Evolutionary conservation across 2,888 invertebrate species (phyloP), one percentile per base, ranked within the genome.

Genomic region (Spilosoma lubricipeda): DNA sequence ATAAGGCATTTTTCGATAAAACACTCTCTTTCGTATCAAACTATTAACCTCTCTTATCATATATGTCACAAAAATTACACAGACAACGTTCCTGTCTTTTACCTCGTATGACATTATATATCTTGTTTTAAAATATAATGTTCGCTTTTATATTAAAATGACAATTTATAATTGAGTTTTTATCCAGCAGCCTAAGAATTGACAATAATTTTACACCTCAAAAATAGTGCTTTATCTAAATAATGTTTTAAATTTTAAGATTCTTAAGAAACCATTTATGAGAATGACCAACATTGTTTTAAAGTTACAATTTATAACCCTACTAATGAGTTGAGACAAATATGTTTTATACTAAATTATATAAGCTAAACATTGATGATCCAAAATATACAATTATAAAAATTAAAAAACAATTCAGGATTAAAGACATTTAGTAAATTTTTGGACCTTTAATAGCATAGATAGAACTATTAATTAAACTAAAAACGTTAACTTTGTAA

Each of bases 1-100:
- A 93, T 95, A 95, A 95, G 95, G 95, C 95, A 95, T 94, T 95
- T 93, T 95, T 94, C 93, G 92, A 94, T 94, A 94, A 93, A 94
- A 94, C 93, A 94, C 91, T 93, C 90, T 92, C 92, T 94, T 91
- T 92, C 91, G 93, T 95, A 95, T 93, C 93, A 95, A 95, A 95
- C 95, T 95, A 95, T 94, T 93, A 92, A 92, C 94, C 94, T 95
- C 90, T 92, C 91, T 91, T 93, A 92, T 87, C 88, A 91, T 87
- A 89, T 91, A 91, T 90, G 88, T 90, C 90, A 91, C 90, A 91
- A 90, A 90, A 93, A 93, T 93, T 93, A 93, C 93, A 93, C 84
- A 89, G 89, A 91, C 90, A 89, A 86, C 86, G 84, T 87, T 86
- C 76, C 80, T 91, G 90, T 92, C 91, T 92, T 91, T 91, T 92